phyloP scores from a whole-genome alignment of 2,113 vertebrate species.

The Cheirogaleus medius region DNA sequence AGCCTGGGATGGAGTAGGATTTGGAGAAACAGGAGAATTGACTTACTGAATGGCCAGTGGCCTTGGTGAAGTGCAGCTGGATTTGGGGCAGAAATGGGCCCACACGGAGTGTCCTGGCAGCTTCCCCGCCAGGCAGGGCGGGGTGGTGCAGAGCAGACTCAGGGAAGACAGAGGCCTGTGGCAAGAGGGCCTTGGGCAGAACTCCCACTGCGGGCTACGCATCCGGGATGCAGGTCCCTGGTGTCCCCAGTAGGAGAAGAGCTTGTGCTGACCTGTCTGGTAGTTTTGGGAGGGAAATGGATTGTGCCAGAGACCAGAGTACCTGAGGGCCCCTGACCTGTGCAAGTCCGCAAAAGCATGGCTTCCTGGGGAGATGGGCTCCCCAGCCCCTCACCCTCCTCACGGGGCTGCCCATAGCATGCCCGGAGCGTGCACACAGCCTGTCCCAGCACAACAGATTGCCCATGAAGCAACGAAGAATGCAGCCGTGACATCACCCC shows the following conservation, averaged over 20 bases:
- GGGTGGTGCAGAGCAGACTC: background rate
- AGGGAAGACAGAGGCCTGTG: background rate
- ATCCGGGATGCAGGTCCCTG: background rate
- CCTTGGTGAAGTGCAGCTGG: background rate
- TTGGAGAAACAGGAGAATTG: background rate
- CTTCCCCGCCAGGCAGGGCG: background rate
- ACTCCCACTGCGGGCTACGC: background rate
- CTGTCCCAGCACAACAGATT: background rate
- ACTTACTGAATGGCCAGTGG: background rate
- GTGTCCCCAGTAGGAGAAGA: background rate
- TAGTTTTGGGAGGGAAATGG: background rate
- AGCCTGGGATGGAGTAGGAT: background rate
- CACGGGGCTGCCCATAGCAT: background rate
- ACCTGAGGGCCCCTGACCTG: background rate
- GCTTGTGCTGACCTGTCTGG: background rate
- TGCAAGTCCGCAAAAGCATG: background rate
- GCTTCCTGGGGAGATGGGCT: background rate
- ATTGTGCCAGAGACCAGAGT: background rate
- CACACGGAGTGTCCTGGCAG: rapidly evolving
- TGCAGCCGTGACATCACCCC: background rate
- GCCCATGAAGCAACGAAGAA: background rate
- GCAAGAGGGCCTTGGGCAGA: background rate
- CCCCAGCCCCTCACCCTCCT: background rate
- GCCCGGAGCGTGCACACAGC: background rate
- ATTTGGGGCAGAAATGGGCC: background rate